Percentiles rank a stretch among this genome's conserved stretches.
phyloP scores from a whole-genome alignment of 2,888 invertebrate genomes.

The Latheticus oryzae region DNA sequence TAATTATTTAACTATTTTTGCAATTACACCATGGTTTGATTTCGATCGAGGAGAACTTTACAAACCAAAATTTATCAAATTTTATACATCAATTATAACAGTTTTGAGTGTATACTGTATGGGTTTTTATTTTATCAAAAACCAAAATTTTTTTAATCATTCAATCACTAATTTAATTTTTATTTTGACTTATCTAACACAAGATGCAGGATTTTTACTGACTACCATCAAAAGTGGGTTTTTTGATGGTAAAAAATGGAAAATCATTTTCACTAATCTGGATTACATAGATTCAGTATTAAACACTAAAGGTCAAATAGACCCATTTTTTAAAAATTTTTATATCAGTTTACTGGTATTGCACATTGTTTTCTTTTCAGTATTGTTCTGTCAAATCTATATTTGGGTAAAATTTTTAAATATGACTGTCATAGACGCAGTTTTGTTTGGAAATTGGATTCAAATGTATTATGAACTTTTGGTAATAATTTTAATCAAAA shows the following conservation, averaged over 20 bases:
- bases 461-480: neutral
- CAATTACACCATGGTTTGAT: constrained; percentile 5
- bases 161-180: neutral
- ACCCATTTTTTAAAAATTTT: neutral
- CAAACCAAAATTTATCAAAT: constrained; percentile 1
- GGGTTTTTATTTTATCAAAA: no score
- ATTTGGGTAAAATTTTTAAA: neutral
- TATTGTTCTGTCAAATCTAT: neutral
- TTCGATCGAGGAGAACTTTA: neutral
- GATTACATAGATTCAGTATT: neutral
- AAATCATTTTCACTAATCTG: neutral
- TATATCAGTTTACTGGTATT: neutral
- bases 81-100: neutral
- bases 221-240: no score
- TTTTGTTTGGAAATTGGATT: neutral
- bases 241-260: neutral
- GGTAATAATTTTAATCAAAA: neutral
- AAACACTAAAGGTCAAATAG: neutral
- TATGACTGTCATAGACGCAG: neutral
- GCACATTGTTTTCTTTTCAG: neutral
- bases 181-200: no score
- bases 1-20: constrained; percentile 4
- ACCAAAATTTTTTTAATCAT: neutral
- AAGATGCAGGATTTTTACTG: no score
- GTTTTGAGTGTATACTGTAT: neutral